Percentiles rank a stretch among this genome's conserved stretches.
These are phyloP conservation scores for Mionectes olivaceus DNA, from an alignment of 2,797 vertebrate species.

Conservation along the genomic window DNA sequence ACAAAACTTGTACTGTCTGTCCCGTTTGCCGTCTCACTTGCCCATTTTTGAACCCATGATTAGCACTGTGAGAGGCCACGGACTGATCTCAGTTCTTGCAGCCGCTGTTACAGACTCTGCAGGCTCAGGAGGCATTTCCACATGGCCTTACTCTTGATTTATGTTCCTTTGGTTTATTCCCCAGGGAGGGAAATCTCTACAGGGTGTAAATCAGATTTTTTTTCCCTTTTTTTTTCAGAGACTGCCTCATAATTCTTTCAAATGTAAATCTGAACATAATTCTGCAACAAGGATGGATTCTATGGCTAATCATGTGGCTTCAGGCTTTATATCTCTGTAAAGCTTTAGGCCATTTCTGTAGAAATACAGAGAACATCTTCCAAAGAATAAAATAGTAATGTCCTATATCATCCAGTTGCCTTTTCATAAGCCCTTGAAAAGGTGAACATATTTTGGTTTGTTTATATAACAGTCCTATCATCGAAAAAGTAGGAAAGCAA, in stretches of 20 bases:
- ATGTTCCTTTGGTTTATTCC: constrained; percentile 26
- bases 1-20: background rate
- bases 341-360: constrained; percentile 23
- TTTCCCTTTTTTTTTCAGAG: background rate
- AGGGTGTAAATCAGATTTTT: constrained; percentile 3
- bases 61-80: background rate
- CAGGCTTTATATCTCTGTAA: background rate
- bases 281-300: constrained; percentile 14
- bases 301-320: background rate
- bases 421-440: constrained; percentile 28
- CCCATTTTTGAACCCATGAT: background rate
- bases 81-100: background rate
- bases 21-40: background rate
- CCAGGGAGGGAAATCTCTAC: constrained; percentile 2
- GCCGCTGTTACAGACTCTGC: background rate
- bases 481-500: constrained; percentile 14
- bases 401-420: background rate
- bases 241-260: constrained; percentile 43
- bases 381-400: constrained; percentile 38
- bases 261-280: constrained; percentile 61
- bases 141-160: background rate
- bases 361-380: constrained; percentile 27
- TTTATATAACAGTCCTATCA: constrained; percentile 22
- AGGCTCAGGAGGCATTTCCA: background rate
- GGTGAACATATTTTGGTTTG: constrained; percentile 35